Base-by-base conservation (phyloP, 2,888 invertebrate genomes). In the Pocota personata region DNA sequence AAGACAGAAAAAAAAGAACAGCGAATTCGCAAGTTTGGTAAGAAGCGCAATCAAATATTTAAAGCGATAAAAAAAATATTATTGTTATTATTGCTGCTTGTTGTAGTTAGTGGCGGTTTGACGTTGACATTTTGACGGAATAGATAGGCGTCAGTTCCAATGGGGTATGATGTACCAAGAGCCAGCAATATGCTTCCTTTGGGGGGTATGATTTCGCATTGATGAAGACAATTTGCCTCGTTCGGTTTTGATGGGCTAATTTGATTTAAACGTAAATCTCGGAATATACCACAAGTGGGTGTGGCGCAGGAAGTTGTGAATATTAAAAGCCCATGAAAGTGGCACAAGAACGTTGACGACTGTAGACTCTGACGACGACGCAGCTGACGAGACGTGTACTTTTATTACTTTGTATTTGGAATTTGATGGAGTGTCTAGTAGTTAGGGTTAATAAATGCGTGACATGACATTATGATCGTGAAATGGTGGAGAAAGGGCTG, bases 21-120 rank as follows among this genome's bases (percentile, higher is more conserved):
- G 52, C 52, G 14, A 52, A 50, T 27, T 27, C 27, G 24, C 46
- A 46, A 46, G 4, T n/a, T n/a, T 37, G 37, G 19, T 19, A 50
- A 52, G 27, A 52, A 52, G 24, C 52, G 52, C 52, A 52, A 52
- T 52, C 27, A 52, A 52, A 52, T 52, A 52, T 52, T 52, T 27
- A 52, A 52, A 27, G 27, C 24, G 27, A 52, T 27, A 52, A 24
- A 52, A 24, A 27, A 7, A 52, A 27, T 0, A 48, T n/a, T 52
- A 2, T 24, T 50, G 10, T 24, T 50, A 24, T 50, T 50, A 4
- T 30, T 27, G 27, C 12, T 35, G 35, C 12, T 27, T 52, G 27
- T 8, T 30, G n/a, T 30, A 1, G 24, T n/a, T 52, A 52, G 52
- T 52, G 52, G 14, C 52, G 14, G 30, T 30, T 52, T 30, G 14